Evolutionary conservation across 2,113 vertebrate species (phyloP), one percentile per base, ranked within the genome.

Genomic region (Coturnix japonica): DNA sequence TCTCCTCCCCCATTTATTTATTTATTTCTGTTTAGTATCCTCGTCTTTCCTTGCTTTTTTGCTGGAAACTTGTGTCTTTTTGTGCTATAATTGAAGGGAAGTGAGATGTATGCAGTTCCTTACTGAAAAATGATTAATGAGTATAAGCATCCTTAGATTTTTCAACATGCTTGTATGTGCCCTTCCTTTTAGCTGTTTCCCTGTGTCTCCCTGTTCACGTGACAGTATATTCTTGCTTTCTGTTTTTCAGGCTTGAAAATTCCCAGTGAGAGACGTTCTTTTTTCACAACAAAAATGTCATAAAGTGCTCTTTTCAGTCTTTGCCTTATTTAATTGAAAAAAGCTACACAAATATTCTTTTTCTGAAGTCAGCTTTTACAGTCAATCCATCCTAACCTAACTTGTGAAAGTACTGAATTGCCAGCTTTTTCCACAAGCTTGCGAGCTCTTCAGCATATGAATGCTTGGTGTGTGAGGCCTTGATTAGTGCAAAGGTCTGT

Each of bases 1-100:
- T 53, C 17, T 18, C 6, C 11, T 1, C 18, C 3, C 15, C 5
- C 1, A 0, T 2, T 4, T 5, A 3, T 2, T 23, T 44, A 20
- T 44, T 25, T 35, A 63, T 26, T 60, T 7, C 3, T 15, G 31
- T 31, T 56, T 56, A 31, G 18, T 18, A 56, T 65, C 19, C 26
- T 81, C 31, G 15, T 0, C 26, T 86, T n/a, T 44, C 22, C 11
- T 65, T 37, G 2, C 0, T 11, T 72, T 72, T 66, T 69, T 69
- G 3, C 26, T 64, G 60, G 59, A 53, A 31, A 60, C 2, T 53
- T n/a, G 8, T 1, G 1, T n/a, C 33, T 8, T 63, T 93, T 53
- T 0, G 0, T 67, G 23, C 30, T 6, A 0, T 72, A 72, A 61
- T 4, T 78, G 69, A 75, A 86, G 20, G 25, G 13, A 47, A 26